These are phyloP conservation scores for Cherax destructor DNA, from an alignment of 1,140 invertebrate genomes.

Conservation along the genomic window DNA sequence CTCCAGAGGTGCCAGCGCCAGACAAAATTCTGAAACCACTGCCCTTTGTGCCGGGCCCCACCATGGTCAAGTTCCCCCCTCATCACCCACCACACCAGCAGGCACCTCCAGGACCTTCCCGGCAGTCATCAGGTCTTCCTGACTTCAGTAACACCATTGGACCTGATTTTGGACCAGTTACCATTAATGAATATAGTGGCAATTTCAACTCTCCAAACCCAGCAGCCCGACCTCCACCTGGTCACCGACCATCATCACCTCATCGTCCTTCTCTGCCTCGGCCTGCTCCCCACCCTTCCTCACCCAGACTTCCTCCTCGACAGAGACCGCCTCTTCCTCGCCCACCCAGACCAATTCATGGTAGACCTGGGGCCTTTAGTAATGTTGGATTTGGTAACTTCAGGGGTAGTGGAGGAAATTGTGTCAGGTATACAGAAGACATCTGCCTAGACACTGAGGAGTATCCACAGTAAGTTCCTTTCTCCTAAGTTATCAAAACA, in stretches of 20 bases:
- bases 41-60: slow-evolving; percentile 61
- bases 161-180: slow-evolving; percentile 70
- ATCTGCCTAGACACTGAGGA: slow-evolving; percentile 85
- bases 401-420: background rate
- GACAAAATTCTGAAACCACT: slow-evolving; percentile 66
- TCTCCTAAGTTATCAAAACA: too few relatives aligned
- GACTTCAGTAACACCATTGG: slow-evolving; percentile 68
- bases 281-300: background rate
- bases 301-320: background rate
- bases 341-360: background rate
- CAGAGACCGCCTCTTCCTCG: slow-evolving; percentile 11
- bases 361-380: slow-evolving; percentile 8
- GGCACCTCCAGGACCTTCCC: background rate
- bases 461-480: slow-evolving; percentile 84
- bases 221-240: background rate
- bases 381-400: slow-evolving; percentile 27
- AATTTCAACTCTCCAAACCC: slow-evolving; percentile 37
- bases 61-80: slow-evolving; percentile 55
- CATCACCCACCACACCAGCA: slow-evolving; percentile 12
- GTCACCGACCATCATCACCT: background rate
- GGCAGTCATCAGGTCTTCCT: slow-evolving; percentile 23
- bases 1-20: slow-evolving; percentile 54
- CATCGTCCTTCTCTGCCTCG: slow-evolving; percentile 1
- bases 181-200: slow-evolving; percentile 56
- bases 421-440: slow-evolving; percentile 81